Percentiles rank a stretch among this genome's conserved stretches.
phyloP scores from a whole-genome alignment of 2,113 vertebrate genomes.

The Arvicanthis niloticus region DNA sequence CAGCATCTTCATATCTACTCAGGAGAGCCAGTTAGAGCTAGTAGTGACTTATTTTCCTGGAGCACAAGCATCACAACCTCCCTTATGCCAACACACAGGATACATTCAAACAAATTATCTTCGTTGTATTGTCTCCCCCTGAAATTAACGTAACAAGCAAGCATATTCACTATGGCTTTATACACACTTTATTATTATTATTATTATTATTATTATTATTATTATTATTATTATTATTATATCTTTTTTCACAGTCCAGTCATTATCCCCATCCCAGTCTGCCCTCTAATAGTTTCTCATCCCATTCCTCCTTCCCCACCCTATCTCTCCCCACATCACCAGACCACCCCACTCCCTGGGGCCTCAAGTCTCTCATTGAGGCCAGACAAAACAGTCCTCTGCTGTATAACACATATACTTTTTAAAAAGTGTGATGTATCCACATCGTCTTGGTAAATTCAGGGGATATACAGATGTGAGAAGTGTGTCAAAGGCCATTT shows the following conservation, averaged over 20 bases:
- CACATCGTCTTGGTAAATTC: background rate
- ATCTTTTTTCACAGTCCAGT: too few species aligned
- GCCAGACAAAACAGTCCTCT: too few species aligned
- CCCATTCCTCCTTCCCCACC: too few species aligned
- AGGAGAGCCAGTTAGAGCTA: background rate
- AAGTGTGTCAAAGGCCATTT: background rate
- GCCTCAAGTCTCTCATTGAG: too few species aligned
- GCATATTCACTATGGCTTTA: background rate
- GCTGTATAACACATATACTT: background rate
- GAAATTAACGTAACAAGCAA: conserved; percentile 37
- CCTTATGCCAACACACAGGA: background rate
- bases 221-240: too few species aligned
- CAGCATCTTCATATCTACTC: background rate
- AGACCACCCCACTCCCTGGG: too few species aligned
- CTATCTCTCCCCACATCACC: too few species aligned
- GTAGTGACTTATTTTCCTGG: conserved; percentile 17
- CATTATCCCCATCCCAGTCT: too few species aligned
- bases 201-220: too few species aligned
- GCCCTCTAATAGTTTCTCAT: too few species aligned
- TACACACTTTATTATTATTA: too few species aligned
- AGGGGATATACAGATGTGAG: background rate
- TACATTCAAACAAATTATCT: background rate
- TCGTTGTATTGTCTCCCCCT: background rate
- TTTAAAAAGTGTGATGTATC: background rate
- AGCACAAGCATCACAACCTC: background rate